phyloP scores from a whole-genome alignment of 2,113 vertebrate genomes.

The Petromus typicus region DNA sequence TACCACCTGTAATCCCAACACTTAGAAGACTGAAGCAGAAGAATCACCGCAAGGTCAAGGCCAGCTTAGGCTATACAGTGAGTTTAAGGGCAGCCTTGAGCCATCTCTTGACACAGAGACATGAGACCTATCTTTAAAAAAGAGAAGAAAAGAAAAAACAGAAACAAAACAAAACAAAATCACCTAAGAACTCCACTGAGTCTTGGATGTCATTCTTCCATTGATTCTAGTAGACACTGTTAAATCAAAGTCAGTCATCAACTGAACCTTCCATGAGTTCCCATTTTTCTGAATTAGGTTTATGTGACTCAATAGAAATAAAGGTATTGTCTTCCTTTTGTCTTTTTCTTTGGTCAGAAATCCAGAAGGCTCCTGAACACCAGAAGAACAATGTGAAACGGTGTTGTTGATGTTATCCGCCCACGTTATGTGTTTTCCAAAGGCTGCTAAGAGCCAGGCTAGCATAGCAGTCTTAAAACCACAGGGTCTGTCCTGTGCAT shows the following conservation, averaged over 20 bases:
- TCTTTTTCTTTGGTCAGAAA: slow-evolving; percentile 47
- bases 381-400: neutral
- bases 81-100: neutral
- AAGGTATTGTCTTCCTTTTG: slow-evolving; percentile 50
- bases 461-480: slow-evolving; percentile 60
- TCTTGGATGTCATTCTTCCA: neutral
- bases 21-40: neutral
- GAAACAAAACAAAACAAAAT: neutral
- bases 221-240: neutral
- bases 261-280: neutral
- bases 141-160: neutral
- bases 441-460: slow-evolving; percentile 79
- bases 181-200: neutral
- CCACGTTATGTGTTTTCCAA: slow-evolving; percentile 78
- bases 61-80: neutral
- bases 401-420: neutral
- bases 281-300: slow-evolving; percentile 52
- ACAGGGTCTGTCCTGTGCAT: neutral
- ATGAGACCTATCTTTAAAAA: neutral
- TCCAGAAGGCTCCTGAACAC: slow-evolving; percentile 66
- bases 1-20: neutral
- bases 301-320: slow-evolving; percentile 45
- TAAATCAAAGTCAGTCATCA: slow-evolving; percentile 38
- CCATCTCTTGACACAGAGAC: neutral
- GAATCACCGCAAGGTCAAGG: neutral